These are phyloP conservation scores for Apotomis capreana DNA, from an alignment of 2,888 invertebrate genomes.

Conservation along the genomic window DNA sequence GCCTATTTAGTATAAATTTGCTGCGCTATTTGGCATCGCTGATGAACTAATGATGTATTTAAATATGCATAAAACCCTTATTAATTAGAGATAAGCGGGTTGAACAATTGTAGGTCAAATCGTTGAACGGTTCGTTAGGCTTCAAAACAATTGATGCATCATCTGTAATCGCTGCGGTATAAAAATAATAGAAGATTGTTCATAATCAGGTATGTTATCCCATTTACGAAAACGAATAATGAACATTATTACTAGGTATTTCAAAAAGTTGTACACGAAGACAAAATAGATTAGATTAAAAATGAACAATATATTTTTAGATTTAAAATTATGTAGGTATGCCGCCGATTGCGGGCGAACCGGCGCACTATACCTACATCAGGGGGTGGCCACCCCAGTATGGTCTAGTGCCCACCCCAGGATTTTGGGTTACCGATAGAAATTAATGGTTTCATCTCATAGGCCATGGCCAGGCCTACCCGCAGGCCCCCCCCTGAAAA, in stretches of 20 bases:
- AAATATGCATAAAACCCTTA: conserved; percentile 12
- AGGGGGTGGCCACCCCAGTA: no score
- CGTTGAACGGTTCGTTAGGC: conserved; percentile 75
- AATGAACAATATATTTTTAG: no score
- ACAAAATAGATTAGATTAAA: no score
- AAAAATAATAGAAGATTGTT: conserved; percentile 24
- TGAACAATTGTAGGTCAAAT: conserved; percentile 53
- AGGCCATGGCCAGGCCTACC: no score
- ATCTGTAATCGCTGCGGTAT: conserved; percentile 74
- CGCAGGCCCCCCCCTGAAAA: no score
- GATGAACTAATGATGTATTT: conserved; percentile 34
- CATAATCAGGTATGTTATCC: no score
- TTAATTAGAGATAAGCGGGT: conserved; percentile 51
- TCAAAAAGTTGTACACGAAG: no score
- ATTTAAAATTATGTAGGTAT: conserved; percentile 37
- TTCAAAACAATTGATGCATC: conserved; percentile 80
- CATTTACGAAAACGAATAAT: no score
- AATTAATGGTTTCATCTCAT: no score
- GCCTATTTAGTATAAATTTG: conserved; percentile 66
- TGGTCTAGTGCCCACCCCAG: no score
- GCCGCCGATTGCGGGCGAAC: conserved; percentile 51
- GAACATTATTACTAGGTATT: no score
- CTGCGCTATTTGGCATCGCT: conserved; percentile 49
- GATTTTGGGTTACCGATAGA: no score
- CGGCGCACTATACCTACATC: conserved; percentile 43